These are phyloP conservation scores for Zapus hudsonius DNA, from an alignment of 2,113 vertebrate genomes.

Conservation along the genomic window DNA sequence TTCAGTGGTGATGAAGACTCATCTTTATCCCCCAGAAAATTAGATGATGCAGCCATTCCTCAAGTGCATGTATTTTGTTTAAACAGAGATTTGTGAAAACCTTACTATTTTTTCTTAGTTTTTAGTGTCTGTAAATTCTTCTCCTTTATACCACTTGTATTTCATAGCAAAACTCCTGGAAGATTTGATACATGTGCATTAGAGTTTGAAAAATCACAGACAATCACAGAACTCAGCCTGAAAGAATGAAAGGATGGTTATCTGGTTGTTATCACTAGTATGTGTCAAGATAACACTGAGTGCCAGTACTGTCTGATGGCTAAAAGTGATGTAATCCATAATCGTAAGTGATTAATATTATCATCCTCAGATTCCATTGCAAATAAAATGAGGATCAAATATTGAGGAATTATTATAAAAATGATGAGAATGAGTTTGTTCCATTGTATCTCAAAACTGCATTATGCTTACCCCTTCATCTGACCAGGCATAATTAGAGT, in stretches of 20 bases:
- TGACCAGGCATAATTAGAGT: too few species aligned
- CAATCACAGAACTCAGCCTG: not conserved
- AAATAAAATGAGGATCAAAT: not conserved
- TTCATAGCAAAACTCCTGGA: not conserved
- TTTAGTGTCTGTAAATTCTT: not conserved
- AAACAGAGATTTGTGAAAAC: not conserved
- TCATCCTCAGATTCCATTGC: not conserved
- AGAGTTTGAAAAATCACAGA: not conserved
- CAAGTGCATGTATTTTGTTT: not conserved
- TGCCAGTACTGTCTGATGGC: not conserved
- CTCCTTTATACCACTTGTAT: not conserved
- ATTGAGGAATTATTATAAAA: not conserved
- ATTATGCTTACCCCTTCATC: not conserved
- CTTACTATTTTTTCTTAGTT: not conserved
- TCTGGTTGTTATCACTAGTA: not conserved
- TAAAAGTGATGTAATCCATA: not conserved
- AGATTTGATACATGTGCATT: not conserved
- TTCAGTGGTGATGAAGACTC: not conserved
- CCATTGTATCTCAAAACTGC: not conserved
- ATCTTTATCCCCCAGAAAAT: not conserved
- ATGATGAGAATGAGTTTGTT: not conserved
- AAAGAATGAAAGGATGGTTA: not conserved
- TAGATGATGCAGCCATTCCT: not conserved
- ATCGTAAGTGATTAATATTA: not conserved
- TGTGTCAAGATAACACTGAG: not conserved